Conservation (phyloP, 2,888 invertebrate species). For the Acholoe squamosa region DNA sequence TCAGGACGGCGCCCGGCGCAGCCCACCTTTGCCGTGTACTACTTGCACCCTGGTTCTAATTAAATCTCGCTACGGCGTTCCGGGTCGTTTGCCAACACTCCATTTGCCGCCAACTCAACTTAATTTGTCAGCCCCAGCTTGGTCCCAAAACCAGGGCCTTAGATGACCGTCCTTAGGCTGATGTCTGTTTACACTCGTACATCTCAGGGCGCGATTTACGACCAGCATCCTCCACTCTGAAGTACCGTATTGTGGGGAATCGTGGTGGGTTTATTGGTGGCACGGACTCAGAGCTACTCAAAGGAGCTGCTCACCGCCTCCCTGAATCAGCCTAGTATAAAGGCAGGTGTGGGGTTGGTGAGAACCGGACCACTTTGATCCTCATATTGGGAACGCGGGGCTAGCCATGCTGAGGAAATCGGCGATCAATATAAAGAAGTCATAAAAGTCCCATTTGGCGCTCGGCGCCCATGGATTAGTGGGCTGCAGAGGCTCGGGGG, state of each 20-base stretch:
- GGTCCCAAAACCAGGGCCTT: not conserved
- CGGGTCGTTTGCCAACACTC: conserved; percentile 35
- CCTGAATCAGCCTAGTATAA: conserved; percentile 31
- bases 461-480: not conserved
- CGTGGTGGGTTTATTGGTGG: not conserved
- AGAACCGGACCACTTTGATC: conserved; percentile 24
- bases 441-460: conserved; percentile 41
- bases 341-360: conserved; percentile 5
- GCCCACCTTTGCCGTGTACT: conserved; percentile 31
- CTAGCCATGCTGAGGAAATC: not conserved
- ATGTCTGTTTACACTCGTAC: not conserved
- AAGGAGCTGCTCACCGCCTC: conserved; percentile 7
- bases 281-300: not conserved
- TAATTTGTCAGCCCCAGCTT: conserved; percentile 22
- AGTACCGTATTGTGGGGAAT: not conserved
- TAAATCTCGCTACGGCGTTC: not conserved
- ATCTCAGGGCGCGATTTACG: not conserved
- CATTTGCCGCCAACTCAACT: conserved; percentile 41
- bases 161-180: not conserved
- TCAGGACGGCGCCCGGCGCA: conserved; percentile 12
- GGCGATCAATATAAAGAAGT: conserved; percentile 38
- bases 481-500: not conserved
- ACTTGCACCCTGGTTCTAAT: conserved; percentile 34
- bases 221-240: not conserved
- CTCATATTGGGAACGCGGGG: not conserved